phyloP scores from a whole-genome alignment of 2,113 vertebrate genomes.

The Coreoperca whiteheadi region DNA sequence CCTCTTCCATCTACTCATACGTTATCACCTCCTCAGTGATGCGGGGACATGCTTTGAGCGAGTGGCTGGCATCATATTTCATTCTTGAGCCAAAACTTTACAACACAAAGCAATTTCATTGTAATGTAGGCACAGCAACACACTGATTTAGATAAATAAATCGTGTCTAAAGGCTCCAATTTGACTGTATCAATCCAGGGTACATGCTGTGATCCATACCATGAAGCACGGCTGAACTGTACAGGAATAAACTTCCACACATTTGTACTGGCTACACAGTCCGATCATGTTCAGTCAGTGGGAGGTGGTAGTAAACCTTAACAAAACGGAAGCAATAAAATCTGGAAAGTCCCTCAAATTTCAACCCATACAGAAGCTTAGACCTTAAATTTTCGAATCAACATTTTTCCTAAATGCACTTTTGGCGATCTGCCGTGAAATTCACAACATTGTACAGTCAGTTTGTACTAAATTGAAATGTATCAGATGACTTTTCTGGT shows the following conservation, averaged over 20 bases:
- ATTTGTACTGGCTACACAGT: neutral
- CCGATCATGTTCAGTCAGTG: neutral
- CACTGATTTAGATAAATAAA: neutral
- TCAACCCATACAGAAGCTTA: too few relatives aligned
- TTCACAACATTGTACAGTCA: neutral
- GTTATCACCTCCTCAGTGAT: neutral
- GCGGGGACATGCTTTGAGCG: neutral
- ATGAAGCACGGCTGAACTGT: neutral
- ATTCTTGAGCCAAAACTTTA: conserved; percentile 10
- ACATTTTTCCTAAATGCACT: too few relatives aligned
- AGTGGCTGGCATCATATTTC: neutral
- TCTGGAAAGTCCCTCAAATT: neutral
- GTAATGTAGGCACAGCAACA: neutral
- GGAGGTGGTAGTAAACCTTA: neutral
- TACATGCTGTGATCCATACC: neutral
- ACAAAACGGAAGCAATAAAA: neutral
- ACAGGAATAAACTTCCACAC: neutral
- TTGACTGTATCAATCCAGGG: neutral
- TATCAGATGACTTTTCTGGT: neutral
- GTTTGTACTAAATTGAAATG: neutral
- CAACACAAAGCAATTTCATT: neutral
- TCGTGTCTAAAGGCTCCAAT: too few relatives aligned
- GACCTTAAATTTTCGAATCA: neutral
- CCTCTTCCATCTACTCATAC: neutral
- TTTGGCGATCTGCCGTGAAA: neutral